Evolutionary conservation across 2,888 invertebrate species (phyloP), one percentile per base, ranked within the genome.

Genomic region (Scrobipalpa atriplicella): DNA sequence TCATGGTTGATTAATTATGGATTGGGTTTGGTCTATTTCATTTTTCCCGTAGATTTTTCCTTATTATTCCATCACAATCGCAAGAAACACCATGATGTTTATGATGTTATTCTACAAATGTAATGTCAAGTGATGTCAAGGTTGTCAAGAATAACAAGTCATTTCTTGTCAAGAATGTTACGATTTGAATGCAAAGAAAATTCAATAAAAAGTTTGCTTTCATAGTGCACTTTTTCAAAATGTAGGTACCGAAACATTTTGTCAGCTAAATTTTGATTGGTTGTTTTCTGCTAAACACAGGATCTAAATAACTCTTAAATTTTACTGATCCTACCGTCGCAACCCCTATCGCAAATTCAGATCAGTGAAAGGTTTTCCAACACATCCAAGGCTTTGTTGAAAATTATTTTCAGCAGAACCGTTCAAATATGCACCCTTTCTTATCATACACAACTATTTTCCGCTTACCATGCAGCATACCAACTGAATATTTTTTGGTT

Each of bases 361-460:
- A 47, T 47, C 47, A 16, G 43, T 3, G 6, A 10, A n/a, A 16
- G n/a, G 39, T 39, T 47, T 9, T 6, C 9, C 6, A 1, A 6
- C n/a, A n/a, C n/a, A n/a, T 5, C 47, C n/a, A 16, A n/a, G 52
- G 21, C 19, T 52, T 56, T 56, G 58, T 10, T 65, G 70, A 71
- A 73, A 75, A 74, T 74, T 74, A 74, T 76, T 76, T 73, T 76
- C 78, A 77, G 76, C 83, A 83, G 75, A 81, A 80, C 77, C 82
- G 82, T 89, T 90, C 84, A 89, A 87, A 90, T 89, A 90, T 90
- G 90, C 89, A 91, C 89, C 90, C 89, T 84, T 75, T 71, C 77
- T 72, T 82, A 83, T 85, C 83, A 78, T 72, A 78, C 84, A 79
- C 83, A 82, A 85, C 83, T 84, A 79, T 78, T 77, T 73, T 71